A percentile compares a stretch with the other conserved stretches of the same genome.
Conservation (phyloP, 23 tunicate genomes). For the Styela clava region DNA sequence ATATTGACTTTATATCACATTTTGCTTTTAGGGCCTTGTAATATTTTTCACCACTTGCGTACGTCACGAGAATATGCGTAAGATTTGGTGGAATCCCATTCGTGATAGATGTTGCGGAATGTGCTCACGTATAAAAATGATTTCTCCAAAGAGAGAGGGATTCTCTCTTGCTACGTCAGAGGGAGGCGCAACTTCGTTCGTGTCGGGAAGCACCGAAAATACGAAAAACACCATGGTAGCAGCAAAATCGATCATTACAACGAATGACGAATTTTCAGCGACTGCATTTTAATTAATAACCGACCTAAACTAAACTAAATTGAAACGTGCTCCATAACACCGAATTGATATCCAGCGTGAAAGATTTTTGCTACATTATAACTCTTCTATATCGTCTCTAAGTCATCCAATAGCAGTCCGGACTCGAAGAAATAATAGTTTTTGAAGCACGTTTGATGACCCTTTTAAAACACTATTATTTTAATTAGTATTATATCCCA, state of each 20-base stretch:
- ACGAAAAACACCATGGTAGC: neutral
- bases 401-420: too few relatives aligned
- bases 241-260: neutral
- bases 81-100: constrained; percentile 46
- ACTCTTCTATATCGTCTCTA: too few relatives aligned
- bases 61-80: constrained; percentile 70
- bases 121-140: neutral
- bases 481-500: too few relatives aligned
- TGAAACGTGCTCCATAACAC: too few relatives aligned
- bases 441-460: too few relatives aligned
- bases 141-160: neutral
- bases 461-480: too few relatives aligned
- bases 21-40: constrained; percentile 50
- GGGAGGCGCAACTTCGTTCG: neutral
- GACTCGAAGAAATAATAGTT: too few relatives aligned
- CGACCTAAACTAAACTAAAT: too few relatives aligned
- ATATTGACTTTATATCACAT: too few relatives aligned
- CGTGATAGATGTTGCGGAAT: neutral
- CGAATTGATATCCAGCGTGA: too few relatives aligned
- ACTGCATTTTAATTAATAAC: neutral
- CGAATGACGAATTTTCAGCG: neutral
- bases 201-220: neutral
- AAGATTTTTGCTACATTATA: too few relatives aligned
- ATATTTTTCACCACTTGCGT: constrained; percentile 61
- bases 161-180: neutral